Evolutionary conservation across 2,888 invertebrate genomes (phyloP).

Genomic region (Rotaria magnacalcarata): DNA sequence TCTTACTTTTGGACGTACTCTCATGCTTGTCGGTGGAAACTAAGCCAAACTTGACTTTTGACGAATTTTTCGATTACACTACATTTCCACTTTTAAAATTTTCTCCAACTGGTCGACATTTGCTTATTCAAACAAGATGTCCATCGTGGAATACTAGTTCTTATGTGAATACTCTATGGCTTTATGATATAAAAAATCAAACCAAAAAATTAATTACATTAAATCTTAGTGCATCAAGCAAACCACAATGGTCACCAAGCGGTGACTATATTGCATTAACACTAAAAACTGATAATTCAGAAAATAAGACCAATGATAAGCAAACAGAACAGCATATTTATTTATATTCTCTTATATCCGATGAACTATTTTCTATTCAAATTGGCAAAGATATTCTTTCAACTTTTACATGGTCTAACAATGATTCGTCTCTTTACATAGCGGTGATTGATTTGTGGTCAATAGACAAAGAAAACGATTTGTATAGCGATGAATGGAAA

Average conservation of each 20-base stretch:
- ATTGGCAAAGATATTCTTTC: not conserved
- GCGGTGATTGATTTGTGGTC: not conserved
- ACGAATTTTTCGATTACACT: not conserved
- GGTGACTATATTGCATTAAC: not conserved
- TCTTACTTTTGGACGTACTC: not conserved
- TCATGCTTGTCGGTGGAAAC: not conserved
- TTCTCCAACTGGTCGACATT: not conserved
- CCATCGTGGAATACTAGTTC: not conserved
- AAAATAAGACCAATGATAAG: not conserved
- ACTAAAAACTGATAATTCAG: not conserved
- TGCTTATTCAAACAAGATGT: not conserved
- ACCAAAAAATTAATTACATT: not conserved
- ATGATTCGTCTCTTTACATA: not conserved
- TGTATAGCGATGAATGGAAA: not conserved
- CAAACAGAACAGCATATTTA: not conserved
- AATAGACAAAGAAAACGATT: not conserved
- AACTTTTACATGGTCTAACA: not conserved
- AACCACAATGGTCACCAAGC: not conserved
- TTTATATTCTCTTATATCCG: not conserved
- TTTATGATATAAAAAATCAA: not conserved
- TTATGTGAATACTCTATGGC: not conserved
- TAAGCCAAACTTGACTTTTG: not conserved
- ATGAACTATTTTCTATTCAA: not conserved
- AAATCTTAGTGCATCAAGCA: not conserved
- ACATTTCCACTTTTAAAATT: not conserved